Evolutionary conservation across 2,113 vertebrate genomes (phyloP).

Genomic region (Tragelaphus strepsiceros): DNA sequence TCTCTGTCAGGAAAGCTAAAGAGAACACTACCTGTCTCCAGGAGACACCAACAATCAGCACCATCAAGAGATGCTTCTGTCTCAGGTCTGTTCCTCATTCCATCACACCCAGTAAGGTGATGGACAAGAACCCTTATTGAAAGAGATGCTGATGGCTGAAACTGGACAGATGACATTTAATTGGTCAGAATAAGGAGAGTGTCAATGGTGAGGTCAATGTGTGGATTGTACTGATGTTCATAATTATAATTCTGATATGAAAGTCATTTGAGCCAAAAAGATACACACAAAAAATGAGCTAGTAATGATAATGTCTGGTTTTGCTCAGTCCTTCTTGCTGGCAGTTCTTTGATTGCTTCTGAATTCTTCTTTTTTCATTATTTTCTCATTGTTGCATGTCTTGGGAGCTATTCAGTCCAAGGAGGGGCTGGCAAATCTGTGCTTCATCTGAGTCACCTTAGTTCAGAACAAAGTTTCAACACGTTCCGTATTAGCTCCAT

Average conservation of each 20-base stretch:
- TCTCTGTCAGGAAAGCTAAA: neutral
- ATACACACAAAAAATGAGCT: neutral
- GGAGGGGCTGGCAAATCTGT: neutral
- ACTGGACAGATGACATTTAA: neutral
- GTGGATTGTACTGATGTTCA: neutral
- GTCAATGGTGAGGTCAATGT: neutral
- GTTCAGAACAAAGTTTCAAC: neutral
- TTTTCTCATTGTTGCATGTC: neutral
- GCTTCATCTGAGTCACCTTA: fast-evolving
- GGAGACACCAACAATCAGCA: neutral
- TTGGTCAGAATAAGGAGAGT: neutral
- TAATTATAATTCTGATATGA: neutral
- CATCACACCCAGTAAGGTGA: neutral
- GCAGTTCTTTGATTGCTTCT: neutral
- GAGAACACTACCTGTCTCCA: neutral
- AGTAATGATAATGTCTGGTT: neutral
- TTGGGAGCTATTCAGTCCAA: neutral
- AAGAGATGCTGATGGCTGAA: neutral
- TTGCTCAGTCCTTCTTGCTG: neutral
- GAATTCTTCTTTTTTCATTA: neutral
- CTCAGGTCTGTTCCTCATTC: neutral
- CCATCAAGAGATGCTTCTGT: fast-evolving
- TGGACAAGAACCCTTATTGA: neutral
- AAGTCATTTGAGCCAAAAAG: neutral
- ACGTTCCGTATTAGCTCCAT: neutral